phyloP scores from a whole-genome alignment of 1,140 invertebrate species.

The Scylla paramamosain region DNA sequence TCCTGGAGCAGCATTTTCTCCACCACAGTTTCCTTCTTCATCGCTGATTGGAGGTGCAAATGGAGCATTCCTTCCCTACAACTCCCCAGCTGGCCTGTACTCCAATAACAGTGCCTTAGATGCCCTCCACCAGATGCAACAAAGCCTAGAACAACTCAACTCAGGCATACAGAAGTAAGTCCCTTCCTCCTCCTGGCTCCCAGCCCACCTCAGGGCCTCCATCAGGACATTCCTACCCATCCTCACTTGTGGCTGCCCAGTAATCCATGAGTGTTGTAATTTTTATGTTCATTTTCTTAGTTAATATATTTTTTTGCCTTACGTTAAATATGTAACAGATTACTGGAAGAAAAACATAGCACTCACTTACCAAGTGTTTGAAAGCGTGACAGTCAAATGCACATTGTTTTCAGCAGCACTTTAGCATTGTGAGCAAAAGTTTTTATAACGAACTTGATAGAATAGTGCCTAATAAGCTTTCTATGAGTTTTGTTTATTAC shows the following conservation, averaged over 20 bases:
- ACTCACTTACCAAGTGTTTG: conserved; percentile 48
- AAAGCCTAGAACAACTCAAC: conserved; percentile 77
- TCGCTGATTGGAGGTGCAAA: conserved; percentile 67
- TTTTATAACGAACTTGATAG: background rate
- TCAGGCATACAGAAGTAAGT: conserved; percentile 77
- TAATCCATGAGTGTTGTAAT: conserved; percentile 28
- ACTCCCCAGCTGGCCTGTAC: conserved; percentile 79
- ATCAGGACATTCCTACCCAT: conserved; percentile 32
- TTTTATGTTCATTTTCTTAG: conserved; percentile 21
- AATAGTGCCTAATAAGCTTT: background rate
- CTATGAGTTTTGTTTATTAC: background rate
- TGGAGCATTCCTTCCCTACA: conserved; percentile 78
- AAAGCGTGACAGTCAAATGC: conserved; percentile 55
- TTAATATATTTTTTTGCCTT: conserved; percentile 27
- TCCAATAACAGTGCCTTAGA: conserved; percentile 74
- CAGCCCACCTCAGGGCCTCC: background rate
- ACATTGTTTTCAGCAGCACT: background rate
- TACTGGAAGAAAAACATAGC: conserved; percentile 17
- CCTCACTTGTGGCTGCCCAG: conserved; percentile 30
- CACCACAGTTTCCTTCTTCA: conserved; percentile 64
- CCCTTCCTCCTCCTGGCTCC: conserved; percentile 42
- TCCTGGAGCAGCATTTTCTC: conserved; percentile 79
- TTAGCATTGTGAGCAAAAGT: background rate
- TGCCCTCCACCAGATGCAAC: conserved; percentile 77
- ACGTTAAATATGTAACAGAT: conserved; percentile 33